Evolutionary conservation across 2,797 vertebrate species (phyloP).

Genomic region (Bradypus variegatus): DNA sequence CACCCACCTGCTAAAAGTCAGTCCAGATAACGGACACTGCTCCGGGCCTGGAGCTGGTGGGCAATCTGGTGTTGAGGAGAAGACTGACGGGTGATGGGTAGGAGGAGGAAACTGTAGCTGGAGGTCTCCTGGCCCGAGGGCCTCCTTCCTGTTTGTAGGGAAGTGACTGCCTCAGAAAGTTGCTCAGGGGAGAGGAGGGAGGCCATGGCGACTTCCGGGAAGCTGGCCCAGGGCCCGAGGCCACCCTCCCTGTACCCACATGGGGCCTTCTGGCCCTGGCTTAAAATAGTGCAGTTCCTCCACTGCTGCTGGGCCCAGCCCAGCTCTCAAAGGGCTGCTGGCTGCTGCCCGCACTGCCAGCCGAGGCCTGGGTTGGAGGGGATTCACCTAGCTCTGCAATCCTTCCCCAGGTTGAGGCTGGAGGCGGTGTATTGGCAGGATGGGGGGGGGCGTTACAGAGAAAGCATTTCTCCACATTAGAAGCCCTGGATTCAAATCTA

Average conservation of each 20-base stretch:
- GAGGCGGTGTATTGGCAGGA: not conserved
- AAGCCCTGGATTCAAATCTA: not conserved
- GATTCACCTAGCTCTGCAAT: not conserved
- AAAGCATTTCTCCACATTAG: not conserved
- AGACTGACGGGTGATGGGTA: not conserved
- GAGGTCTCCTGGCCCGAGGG: slow-evolving; percentile 52
- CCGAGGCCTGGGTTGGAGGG: not conserved
- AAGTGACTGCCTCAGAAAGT: slow-evolving; percentile 55
- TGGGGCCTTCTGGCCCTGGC: slow-evolving; percentile 54
- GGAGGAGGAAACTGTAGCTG: slow-evolving; percentile 46
- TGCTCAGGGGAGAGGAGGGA: slow-evolving; percentile 58
- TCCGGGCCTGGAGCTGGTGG: not conserved
- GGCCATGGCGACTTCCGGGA: slow-evolving; percentile 65
- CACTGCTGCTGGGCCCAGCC: not conserved
- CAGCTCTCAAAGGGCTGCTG: not conserved
- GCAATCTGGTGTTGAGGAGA: not conserved
- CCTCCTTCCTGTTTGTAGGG: slow-evolving; percentile 66
- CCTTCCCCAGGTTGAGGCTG: not conserved
- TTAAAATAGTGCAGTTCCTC: slow-evolving; percentile 67
- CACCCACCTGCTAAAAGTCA: not conserved
- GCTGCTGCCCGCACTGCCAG: not conserved
- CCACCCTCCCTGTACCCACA: slow-evolving; percentile 60
- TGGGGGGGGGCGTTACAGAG: not conserved
- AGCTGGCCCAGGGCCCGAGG: slow-evolving; percentile 60
- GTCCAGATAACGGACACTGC: not conserved